These are phyloP conservation scores for Drosophila greeni DNA, from an alignment of 2,888 invertebrate species.

Conservation along the genomic window DNA sequence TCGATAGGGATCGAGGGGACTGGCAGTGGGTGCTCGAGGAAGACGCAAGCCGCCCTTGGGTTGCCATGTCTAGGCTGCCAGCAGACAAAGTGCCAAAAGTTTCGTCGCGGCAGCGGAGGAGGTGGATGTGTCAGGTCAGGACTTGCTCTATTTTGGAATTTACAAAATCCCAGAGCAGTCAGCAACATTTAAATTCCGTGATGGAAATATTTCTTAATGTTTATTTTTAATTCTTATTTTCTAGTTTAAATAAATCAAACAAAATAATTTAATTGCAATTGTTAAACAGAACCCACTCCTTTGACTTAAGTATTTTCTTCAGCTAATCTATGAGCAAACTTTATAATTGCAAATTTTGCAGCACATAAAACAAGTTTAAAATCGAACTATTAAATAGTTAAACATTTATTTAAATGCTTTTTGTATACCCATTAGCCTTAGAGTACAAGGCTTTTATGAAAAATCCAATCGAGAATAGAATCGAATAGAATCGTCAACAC, in stretches of 20 bases:
- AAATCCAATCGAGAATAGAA: too few relatives aligned
- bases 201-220: too few relatives aligned
- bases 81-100: conserved; percentile 58
- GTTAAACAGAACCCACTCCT: too few relatives aligned
- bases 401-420: too few relatives aligned
- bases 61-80: conserved; percentile 42
- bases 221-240: neutral
- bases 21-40: neutral
- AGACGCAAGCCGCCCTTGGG: conserved; percentile 6
- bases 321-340: neutral
- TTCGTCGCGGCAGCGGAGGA: conserved; percentile 21
- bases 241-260: too few relatives aligned
- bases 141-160: conserved; percentile 41
- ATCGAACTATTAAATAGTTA: too few relatives aligned
- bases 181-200: neutral
- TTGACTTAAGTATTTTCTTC: too few relatives aligned
- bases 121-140: conserved; percentile 16
- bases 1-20: neutral
- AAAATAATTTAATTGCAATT: too few relatives aligned
- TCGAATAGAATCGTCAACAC: too few relatives aligned
- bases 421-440: too few relatives aligned
- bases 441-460: too few relatives aligned
- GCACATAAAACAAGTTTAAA: too few relatives aligned
- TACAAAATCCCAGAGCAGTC: conserved; percentile 20
- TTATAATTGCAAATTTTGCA: neutral